These are phyloP conservation scores for Scomber japonicus DNA, from an alignment of 2,113 vertebrate genomes.

Conservation along the genomic window DNA sequence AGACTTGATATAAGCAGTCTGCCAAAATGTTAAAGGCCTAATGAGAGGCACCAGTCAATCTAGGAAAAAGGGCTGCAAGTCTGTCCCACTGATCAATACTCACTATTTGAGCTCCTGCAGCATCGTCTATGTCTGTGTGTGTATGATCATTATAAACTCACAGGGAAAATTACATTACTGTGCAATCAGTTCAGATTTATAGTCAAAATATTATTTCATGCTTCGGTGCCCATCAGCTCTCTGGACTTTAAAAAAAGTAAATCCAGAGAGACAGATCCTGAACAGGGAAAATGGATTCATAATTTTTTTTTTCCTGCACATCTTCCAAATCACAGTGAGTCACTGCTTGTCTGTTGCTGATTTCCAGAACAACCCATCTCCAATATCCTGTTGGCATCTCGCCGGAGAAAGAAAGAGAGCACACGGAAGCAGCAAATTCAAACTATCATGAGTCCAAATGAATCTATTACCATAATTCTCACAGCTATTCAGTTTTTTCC, in stretches of 20 bases:
- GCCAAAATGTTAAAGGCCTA: slow-evolving; percentile 39
- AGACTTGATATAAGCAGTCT: slow-evolving; percentile 7
- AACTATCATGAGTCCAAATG: slow-evolving; percentile 72
- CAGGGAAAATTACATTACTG: slow-evolving; percentile 21
- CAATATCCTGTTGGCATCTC: slow-evolving; percentile 54
- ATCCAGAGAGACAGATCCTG: slow-evolving; percentile 7
- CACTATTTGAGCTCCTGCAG: background rate
- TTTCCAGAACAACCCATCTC: slow-evolving; percentile 42
- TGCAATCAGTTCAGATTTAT: slow-evolving; percentile 34
- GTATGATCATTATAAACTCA: slow-evolving; percentile 7
- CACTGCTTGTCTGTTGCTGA: slow-evolving; percentile 36
- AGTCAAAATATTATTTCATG: slow-evolving; percentile 39
- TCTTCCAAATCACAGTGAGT: slow-evolving; percentile 45
- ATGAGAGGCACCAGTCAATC: slow-evolving; percentile 42
- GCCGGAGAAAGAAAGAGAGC: slow-evolving; percentile 26
- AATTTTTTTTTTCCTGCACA: slow-evolving; percentile 40
- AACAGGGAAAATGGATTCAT: slow-evolving; percentile 43
- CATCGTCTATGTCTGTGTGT: slow-evolving; percentile 19
- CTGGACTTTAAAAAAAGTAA: slow-evolving; percentile 16
- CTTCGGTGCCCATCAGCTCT: slow-evolving; percentile 19
- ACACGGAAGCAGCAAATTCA: slow-evolving; percentile 39
- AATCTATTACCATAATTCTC: slow-evolving; percentile 71
- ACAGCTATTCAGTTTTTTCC: slow-evolving; percentile 44
- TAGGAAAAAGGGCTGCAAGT: slow-evolving; percentile 7
- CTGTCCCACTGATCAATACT: slow-evolving; percentile 40